phyloP scores from a whole-genome alignment of 2,797 vertebrate genomes.

The Heterohyrax brucei region DNA sequence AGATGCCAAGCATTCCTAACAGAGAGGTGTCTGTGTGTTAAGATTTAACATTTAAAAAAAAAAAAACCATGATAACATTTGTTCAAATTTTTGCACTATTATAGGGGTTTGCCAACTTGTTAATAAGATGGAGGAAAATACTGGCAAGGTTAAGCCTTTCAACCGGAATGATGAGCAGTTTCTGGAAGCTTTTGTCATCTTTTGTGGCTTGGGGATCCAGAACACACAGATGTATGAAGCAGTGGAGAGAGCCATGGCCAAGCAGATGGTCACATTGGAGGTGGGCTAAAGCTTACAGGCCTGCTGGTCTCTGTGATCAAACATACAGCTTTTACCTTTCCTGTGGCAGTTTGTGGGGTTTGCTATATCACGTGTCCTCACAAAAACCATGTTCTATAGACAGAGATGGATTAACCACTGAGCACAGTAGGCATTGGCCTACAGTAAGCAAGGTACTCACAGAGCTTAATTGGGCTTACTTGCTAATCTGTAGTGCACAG shows the following conservation, averaged over 20 bases:
- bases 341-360: accelerated
- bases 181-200: constrained; percentile 98
- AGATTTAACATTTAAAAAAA: not conserved
- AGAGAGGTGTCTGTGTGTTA: not conserved
- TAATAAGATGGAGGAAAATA: constrained; percentile 97
- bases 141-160: constrained; percentile 95
- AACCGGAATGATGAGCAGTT: constrained; percentile 99
- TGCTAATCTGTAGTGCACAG: too few relatives aligned
- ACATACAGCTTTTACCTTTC: too few relatives aligned
- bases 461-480: too few relatives aligned
- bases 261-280: constrained; percentile 99
- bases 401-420: too few relatives aligned
- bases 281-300: constrained; percentile 88
- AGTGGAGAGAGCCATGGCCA: constrained; percentile 98
- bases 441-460: too few relatives aligned
- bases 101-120: constrained; percentile 97
- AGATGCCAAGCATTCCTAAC: not conserved
- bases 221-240: constrained; percentile 99
- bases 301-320: accelerated
- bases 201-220: constrained; percentile 98
- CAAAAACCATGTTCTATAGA: accelerated
- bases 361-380: not conserved
- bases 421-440: too few relatives aligned
- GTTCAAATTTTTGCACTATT: constrained; percentile 71
- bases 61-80: not conserved